Evolutionary conservation across 2,888 invertebrate genomes (phyloP).

Genomic region (Orthonychiurus folsomi): DNA sequence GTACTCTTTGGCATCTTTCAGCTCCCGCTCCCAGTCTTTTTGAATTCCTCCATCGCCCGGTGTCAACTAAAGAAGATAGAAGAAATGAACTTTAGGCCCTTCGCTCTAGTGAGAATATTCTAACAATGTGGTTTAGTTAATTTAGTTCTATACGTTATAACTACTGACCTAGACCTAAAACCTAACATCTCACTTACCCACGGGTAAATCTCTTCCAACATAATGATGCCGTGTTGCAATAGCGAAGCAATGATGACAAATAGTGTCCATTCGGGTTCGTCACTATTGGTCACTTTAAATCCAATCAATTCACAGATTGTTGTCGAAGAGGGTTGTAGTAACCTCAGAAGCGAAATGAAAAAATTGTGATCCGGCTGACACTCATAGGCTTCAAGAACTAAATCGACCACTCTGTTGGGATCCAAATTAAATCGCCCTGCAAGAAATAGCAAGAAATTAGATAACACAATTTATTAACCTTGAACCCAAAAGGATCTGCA

Average conservation of each 20-base stretch:
- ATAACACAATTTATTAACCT: not conserved
- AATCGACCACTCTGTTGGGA: constrained; percentile 92
- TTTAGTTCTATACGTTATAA: constrained; percentile 4
- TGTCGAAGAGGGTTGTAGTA: constrained; percentile 77
- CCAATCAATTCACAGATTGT: constrained; percentile 91
- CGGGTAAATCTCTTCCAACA: constrained; percentile 76
- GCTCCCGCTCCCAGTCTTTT: constrained; percentile 70
- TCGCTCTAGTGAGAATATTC: not conserved
- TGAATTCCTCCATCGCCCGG: constrained; percentile 76
- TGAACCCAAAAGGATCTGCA: not conserved
- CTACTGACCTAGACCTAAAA: no score
- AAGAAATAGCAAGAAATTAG: constrained; percentile 40
- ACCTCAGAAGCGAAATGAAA: constrained; percentile 76
- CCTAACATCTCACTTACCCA: no score
- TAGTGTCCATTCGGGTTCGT: constrained; percentile 45
- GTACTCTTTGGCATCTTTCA: constrained; percentile 74
- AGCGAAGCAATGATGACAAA: constrained; percentile 84
- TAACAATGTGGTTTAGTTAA: not conserved
- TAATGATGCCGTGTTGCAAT: constrained; percentile 75
- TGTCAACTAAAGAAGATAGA: constrained; percentile 53
- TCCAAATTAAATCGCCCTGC: constrained; percentile 97
- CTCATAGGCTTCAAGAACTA: constrained; percentile 94
- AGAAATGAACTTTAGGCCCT: not conserved
- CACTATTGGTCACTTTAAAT: constrained; percentile 62
- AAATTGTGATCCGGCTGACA: constrained; percentile 66